Evolutionary conservation across 2,113 vertebrate genomes (phyloP).

Genomic region (Campylorhamphus procurvoides): DNA sequence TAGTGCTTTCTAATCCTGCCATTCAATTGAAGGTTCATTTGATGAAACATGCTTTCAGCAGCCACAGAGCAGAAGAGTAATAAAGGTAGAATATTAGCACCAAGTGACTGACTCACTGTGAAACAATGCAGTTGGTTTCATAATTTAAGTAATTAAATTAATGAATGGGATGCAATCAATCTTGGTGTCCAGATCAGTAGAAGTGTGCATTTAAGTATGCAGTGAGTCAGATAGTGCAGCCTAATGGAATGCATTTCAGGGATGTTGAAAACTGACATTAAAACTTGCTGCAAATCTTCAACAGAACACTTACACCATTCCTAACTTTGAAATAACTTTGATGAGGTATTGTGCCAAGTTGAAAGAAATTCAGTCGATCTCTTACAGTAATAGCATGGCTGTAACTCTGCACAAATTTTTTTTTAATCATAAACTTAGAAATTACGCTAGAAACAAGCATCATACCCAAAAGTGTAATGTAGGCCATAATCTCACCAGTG

Average conservation of each 20-base stretch:
- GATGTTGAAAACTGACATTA: neutral
- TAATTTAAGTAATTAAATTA: neutral
- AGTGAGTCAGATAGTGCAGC: neutral
- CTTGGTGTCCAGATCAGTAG: neutral
- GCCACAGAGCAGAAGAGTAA: neutral
- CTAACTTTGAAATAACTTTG: neutral
- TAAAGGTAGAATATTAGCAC: neutral
- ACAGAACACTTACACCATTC: neutral
- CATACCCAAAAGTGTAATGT: neutral
- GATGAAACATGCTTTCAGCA: neutral
- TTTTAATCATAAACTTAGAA: neutral
- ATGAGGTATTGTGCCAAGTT: neutral
- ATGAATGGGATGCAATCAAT: neutral
- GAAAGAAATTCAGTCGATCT: neutral
- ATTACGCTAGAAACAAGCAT: neutral
- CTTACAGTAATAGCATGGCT: neutral
- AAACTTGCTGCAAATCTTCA: neutral
- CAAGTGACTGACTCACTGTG: neutral
- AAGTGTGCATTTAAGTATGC: neutral
- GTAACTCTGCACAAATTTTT: neutral
- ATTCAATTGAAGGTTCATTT: neutral
- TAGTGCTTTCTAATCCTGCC: neutral
- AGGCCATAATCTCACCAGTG: neutral
- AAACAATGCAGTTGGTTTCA: neutral
- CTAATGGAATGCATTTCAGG: neutral